Base-by-base conservation (phyloP, 1,140 invertebrate species). In the Ips typographus region DNA sequence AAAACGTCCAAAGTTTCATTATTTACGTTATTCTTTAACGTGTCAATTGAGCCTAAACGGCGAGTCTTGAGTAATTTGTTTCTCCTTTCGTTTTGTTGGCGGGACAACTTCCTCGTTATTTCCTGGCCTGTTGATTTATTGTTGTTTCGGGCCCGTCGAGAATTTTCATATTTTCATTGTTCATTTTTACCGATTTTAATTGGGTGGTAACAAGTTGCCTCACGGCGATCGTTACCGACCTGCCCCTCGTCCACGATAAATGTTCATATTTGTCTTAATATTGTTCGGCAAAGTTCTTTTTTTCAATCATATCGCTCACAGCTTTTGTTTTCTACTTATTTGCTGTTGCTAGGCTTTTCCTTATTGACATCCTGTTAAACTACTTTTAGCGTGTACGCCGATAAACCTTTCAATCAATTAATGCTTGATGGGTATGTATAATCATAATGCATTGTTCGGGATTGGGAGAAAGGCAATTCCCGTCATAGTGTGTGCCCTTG, bases 111-210 rank as follows among this genome's bases (percentile, higher is more conserved):
- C 53, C 53, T 65, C 39, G 52, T 56, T 55, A 44, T 22, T 53
- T 65, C 53, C 63, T 65, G 49, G 38, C 55, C 36, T 5, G 38
- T 22, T 65, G 63, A 65, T 65, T 65, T 65, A 65, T 65, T 37
- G 61, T 8, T 39, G 40, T 40, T 63, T 52, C 43, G 40, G 39
- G 51, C 41, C 63, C 52, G 63, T 53, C 53, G 37, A 56, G 63
- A 65, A 65, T 65, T 65, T 65, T 65, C 63, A 57, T 65, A 65
- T 53, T 43, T 65, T 53, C 51, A 65, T 65, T 56, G 53, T 36
- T 39, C 22, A 53, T 65, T 65, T 65, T 65, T 65, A 65, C 51
- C 4, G 36, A 53, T 55, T 55, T 65, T 65, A 65, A 65, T 65
- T 65, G 63, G 53, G 63, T 56, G 63, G 59, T 61, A 61, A 61